Evolutionary conservation across 64 coral and sea anemone genomes (phyloP), one percentile per base, ranked within the genome.

Genomic region (Astreopora myriophthalma): DNA sequence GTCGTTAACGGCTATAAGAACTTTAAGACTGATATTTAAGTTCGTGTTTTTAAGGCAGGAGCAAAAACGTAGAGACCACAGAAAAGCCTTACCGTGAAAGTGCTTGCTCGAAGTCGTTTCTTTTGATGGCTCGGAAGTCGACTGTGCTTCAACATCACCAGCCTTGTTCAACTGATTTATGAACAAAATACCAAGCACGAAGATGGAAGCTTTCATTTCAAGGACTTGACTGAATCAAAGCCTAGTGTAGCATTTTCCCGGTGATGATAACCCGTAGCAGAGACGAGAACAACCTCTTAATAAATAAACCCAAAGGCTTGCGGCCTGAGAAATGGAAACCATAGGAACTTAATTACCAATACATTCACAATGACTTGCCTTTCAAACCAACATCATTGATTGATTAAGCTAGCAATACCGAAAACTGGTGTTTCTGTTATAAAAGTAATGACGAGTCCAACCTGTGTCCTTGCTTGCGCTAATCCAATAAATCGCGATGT

Each of bases 401-500:
- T 65, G 52, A 64, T 64, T 83, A 14, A 37, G 55, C 57, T 33
- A 1, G 19, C n/a, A 64, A 64, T 63, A 44, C 40, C 11, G 6
- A 63, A 83, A 63, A 64, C 26, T 49, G 12, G 48, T 32, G 22
- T 83, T 65, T 83, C 25, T 26, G 30, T 58, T 60, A 29, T 34
- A 64, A 83, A 35, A 13, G 10, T 16, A 8, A 8, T 3, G 3
- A 62, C 37, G 37, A 34, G 51, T 25, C 32, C 6, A 83, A 83
- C 79, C 79, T 57, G 79, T 63, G 27, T 24, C 42, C 46, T 27
- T 13, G 42, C 33, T 36, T 9, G 60, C 33, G 55, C 34, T 64
- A 83, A 64, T 83, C 79, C 79, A 65, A 83, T 64, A 66, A 63
- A 73, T 17, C 10, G 19, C 29, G 1, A 12, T 73, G n/a, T n/a